phyloP scores from a whole-genome alignment of 2,888 invertebrate genomes.

The Tipula vernalis region DNA sequence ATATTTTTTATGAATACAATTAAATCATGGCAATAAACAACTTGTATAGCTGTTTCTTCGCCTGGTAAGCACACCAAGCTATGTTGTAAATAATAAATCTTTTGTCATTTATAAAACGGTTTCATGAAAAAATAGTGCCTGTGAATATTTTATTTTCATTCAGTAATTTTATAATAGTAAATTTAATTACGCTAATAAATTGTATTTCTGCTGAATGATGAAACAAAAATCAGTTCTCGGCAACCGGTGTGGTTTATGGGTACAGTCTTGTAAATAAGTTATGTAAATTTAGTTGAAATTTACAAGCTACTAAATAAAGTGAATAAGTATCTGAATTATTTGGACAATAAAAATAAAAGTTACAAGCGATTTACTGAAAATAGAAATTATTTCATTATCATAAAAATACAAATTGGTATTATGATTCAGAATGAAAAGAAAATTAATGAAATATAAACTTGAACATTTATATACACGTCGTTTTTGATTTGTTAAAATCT shows the following conservation, averaged over 20 bases:
- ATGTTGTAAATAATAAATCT: background rate
- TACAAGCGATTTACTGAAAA: no score
- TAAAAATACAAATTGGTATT: background rate
- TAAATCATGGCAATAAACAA: background rate
- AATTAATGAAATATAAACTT: background rate
- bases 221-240: background rate
- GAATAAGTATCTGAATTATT: no score
- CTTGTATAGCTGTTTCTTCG: background rate
- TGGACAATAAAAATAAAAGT: no score
- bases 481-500: background rate
- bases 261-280: no score
- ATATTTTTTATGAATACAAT: background rate
- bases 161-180: background rate
- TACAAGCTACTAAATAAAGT: no score
- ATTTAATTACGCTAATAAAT: background rate
- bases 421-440: background rate
- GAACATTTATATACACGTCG: background rate
- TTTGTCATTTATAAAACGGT: background rate
- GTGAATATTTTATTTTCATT: background rate
- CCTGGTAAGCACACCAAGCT: background rate
- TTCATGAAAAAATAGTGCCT: no score
- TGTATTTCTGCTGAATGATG: background rate
- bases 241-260: no score
- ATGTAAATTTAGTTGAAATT: no score
- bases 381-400: no score